Percentiles rank a stretch among this genome's conserved stretches.
phyloP scores from a whole-genome alignment of 2,113 vertebrate genomes.

The Eudorcas thomsonii region DNA sequence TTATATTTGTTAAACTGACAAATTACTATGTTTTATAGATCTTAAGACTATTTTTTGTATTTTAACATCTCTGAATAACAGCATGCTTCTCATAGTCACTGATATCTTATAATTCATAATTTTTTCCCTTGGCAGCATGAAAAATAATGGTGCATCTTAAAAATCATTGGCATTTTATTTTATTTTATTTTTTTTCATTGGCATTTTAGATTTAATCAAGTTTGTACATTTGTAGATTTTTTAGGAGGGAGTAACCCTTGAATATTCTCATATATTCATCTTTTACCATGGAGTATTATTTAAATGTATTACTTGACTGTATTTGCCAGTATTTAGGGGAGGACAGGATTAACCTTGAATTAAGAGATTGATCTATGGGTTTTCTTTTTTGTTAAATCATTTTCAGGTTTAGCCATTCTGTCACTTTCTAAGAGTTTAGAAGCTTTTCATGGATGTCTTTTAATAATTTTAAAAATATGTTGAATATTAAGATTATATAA shows the following conservation, averaged over 20 bases:
- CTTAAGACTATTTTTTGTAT: background rate
- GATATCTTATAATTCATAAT: background rate
- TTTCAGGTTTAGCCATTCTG: background rate
- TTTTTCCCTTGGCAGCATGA: background rate
- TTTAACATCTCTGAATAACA: background rate
- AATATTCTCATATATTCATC: background rate
- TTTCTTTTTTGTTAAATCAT: slow-evolving; percentile 30
- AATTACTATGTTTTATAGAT: background rate
- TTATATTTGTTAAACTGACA: background rate
- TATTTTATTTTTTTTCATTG: no score
- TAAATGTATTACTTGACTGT: background rate
- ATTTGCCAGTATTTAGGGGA: background rate
- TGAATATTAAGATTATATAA: background rate
- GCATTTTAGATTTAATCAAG: background rate
- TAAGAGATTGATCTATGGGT: background rate
- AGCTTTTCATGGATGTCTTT: background rate
- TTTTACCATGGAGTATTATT: background rate
- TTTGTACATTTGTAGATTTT: background rate
- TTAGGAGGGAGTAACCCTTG: background rate
- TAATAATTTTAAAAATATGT: background rate
- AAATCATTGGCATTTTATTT: background rate
- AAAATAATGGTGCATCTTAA: background rate
- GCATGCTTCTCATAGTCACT: background rate
- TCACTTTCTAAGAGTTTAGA: background rate
- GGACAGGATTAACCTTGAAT: background rate